Evolutionary conservation across 2,888 invertebrate genomes (phyloP), one percentile per base, ranked within the genome.

Genomic region (Ptycholaimellus sp.): DNA sequence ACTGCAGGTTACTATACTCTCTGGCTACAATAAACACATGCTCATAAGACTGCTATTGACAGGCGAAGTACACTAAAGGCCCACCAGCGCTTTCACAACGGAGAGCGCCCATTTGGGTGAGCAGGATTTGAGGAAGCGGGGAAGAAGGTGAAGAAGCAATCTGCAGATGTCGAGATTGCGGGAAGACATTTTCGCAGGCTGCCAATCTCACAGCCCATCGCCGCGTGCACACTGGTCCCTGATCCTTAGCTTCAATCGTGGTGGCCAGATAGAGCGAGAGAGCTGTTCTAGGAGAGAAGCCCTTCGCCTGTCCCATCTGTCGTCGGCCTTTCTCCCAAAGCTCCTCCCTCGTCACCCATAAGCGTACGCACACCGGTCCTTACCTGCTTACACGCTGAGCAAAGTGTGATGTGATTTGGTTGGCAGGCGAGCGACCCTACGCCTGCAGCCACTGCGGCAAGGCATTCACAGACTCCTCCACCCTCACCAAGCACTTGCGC

Each of bases 201-300:
- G 93, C 93, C 44, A 96, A 96, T 64, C 65, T 96, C 47, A 93
- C 90, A 7, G 93, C 93, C 11, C 93, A 96, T 61, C 79, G 85
- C 16, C 68, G 83, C 48, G 83, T 83, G 3, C 93, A 93, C 62
- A 51, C 50, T 14, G 48, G 46, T 47, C 17, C 2, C 33, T 14
- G 17, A 5, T 13, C n/a, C 23, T 34, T 34, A 21, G n/a, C 9
- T 22, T 28, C 13, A n/a, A 21, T 17, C 14, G 14, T 27, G 21
- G 16, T 9, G 16, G 5, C 17, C 13, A 6, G 5, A 7, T 4
- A 35, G 36, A 31, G 19, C 6, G 30, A 13, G 4, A 6, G 17
- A 13, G 4, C 17, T n/a, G 11, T 37, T 48, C 78, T 78, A 41
- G 93, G 93, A 1, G 93, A 96, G 64, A 96, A 96, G 58, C 93